phyloP scores from a whole-genome alignment of 2,113 vertebrate species.

The Hemiscyllium ocellatum region DNA sequence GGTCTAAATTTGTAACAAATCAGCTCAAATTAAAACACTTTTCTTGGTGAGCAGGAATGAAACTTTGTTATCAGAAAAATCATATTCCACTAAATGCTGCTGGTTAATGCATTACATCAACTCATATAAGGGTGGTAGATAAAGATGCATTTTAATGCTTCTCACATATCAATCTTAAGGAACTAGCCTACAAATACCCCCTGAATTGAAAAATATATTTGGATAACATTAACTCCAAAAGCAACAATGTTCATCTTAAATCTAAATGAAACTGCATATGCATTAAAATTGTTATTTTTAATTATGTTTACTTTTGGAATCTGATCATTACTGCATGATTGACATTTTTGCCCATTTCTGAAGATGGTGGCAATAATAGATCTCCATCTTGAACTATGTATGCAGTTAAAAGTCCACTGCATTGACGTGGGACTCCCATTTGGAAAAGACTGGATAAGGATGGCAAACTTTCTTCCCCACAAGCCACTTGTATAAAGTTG shows the following conservation, averaged over 20 bases:
- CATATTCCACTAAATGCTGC: background rate
- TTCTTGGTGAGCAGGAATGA: background rate
- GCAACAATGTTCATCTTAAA: background rate
- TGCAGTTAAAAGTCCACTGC: background rate
- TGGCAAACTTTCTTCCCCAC: background rate
- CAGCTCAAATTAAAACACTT: background rate
- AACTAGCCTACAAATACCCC: background rate
- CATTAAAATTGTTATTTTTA: background rate
- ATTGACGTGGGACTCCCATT: background rate
- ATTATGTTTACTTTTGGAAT: background rate
- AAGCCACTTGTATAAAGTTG: background rate
- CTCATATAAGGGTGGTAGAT: background rate
- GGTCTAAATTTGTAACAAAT: background rate
- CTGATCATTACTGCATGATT: background rate
- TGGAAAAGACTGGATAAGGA: background rate
- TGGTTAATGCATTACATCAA: background rate
- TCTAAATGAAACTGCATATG: background rate
- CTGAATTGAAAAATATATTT: background rate
- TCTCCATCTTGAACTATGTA: background rate
- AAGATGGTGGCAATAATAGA: background rate
- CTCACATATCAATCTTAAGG: background rate
- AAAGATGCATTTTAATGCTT: background rate
- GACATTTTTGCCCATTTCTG: background rate
- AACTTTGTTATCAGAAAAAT: background rate
- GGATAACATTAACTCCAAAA: background rate